Conservation (phyloP, 2,113 vertebrate genomes). For the Phrynocephalus versicolor region DNA sequence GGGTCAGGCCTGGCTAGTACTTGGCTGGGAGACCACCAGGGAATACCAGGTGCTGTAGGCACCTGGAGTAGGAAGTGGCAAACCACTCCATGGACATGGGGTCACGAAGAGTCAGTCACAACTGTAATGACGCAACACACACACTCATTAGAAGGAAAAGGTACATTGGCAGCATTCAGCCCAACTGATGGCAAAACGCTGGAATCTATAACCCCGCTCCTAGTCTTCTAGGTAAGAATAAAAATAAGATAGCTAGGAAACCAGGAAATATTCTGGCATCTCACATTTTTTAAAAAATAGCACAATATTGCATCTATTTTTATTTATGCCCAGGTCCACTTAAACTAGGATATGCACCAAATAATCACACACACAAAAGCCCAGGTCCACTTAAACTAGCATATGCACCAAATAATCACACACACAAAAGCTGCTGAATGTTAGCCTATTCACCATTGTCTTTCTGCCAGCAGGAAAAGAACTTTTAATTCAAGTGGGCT, state of each 20-base stretch:
- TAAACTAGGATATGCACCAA: not conserved
- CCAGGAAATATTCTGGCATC: not conserved
- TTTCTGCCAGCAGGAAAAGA: no score
- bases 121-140: no score
- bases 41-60: no score
- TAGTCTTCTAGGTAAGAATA: not conserved
- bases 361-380: not conserved
- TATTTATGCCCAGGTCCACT: not conserved
- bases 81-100: no score
- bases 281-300: not conserved
- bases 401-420: not conserved
- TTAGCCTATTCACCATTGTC: not conserved
- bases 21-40: no score
- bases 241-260: no score
- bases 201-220: not conserved
- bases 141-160: not conserved
- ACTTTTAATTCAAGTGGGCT: no score
- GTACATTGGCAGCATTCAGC: not conserved
- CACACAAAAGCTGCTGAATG: not conserved
- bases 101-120: no score
- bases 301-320: not conserved
- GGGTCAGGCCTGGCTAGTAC: no score
- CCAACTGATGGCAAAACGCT: not conserved
- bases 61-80: no score
- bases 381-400: not conserved